Base-by-base conservation (phyloP, 2,113 vertebrate genomes). In the Rhinolophus ferrumequinum region DNA sequence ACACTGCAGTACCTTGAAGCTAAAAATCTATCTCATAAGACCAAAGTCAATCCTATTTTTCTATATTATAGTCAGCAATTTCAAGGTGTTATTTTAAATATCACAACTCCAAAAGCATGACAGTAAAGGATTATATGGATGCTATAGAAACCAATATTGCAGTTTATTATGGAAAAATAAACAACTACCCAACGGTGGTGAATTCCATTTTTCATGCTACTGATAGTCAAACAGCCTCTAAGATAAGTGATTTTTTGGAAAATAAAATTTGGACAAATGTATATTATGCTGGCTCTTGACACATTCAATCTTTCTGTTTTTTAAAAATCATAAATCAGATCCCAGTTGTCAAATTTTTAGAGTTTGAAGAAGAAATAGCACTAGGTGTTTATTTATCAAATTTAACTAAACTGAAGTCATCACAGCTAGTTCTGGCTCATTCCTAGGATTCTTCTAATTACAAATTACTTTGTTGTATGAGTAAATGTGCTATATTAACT, bases 241-340 rank as follows among this genome's bases (percentile, higher is more conserved):
- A 12, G n/a, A 66, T 76, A 91, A 91, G 33, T 73, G 26, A 72
- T 77, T 30, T 93, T 96, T 83, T 87, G 6, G 22, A 82, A 97
- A 90, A 90, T n/a, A 47, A 94, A 91, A 93, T 62, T 82, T 94
- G 91, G 73, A 92, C 60, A 77, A 95, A 69, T 93, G 16, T 85
- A 50, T 87, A 8, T 76, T 52, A 87, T 87, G 4, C 66, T 83
- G 62, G 75, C 13, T 93, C 18, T 47, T 84, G 26, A 95, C 30
- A 92, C 3, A 77, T 77, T 80, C 21, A 64, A 80, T 80, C 28
- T 80, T 73, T 84, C 47, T 87, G 16, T 35, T 70, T 80, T 85
- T 88, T 70, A 44, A 4, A 70, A 92, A 38, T 58, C 58, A 60
- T 76, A 94, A 90, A 75, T 84, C 44, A 90, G 70, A 80, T 1